Base-by-base conservation (phyloP, 2,113 vertebrate species). In the Orthonyx spaldingii region DNA sequence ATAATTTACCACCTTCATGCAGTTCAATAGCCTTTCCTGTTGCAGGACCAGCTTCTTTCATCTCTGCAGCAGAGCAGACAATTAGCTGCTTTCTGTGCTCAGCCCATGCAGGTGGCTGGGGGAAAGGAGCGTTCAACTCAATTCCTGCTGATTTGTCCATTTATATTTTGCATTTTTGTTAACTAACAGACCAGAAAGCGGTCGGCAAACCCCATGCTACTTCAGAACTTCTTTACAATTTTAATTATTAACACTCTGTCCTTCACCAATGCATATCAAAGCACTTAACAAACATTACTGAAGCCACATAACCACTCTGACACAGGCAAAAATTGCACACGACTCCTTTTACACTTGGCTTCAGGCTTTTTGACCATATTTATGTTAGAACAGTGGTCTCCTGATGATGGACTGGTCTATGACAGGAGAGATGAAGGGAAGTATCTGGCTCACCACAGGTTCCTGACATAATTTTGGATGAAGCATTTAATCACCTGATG, bases 171-270 rank as follows among this genome's bases (percentile, higher is more conserved):
- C 90, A 75, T 94, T 94, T 96, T 86, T 95, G 82, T 94, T 94
- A 94, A 95, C 94, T 91, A 94, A 79, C 89, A 93, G 96, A 94
- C 89, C 96, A 95, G 93, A 97, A 96, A 95, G 88, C 10, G 1
- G 85, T 52, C n/a, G 14, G 77, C 91, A 91, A 78, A 70, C 81
- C 85, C 76, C 50, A 19, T 30, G 46, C 71, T 69, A 72, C 92
- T 82, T 66, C 4, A 87, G 76, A 91, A 93, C 72, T 94, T 89
- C 90, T 82, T 96, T 87, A 80, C 74, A 79, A 20, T 96, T 97
- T 93, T 91, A 97, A 97, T 97, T 90, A 97, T 94, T 94, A 96
- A 96, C 95, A 90, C 84, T 33, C 64, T 56, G 85, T 57, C 91
- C 91, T 92, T 86, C 86, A 57, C 83, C 76, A 94, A 76, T 68